These are phyloP conservation scores for Amazona guildingii DNA, from an alignment of 2,113 vertebrate species.

Conservation along the genomic window DNA sequence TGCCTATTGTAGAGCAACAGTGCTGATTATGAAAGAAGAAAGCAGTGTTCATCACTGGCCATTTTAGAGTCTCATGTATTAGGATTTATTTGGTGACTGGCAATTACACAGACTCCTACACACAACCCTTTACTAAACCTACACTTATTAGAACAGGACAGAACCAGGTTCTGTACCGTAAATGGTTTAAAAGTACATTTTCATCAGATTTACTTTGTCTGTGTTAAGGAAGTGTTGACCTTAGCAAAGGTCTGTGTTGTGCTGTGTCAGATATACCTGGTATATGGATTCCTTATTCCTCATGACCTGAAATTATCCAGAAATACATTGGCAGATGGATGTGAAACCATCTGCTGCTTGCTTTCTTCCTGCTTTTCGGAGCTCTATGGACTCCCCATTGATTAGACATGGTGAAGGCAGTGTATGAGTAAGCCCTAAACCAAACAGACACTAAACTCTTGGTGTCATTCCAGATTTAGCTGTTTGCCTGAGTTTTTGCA, in stretches of 20 bases:
- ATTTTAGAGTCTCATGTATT: neutral
- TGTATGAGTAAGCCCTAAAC: neutral
- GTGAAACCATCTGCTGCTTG: neutral
- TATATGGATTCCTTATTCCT: neutral
- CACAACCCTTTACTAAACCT: neutral
- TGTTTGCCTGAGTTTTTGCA: neutral
- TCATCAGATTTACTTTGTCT: neutral
- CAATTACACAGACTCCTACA: neutral
- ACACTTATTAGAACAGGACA: neutral
- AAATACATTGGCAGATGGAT: neutral
- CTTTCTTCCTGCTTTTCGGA: neutral
- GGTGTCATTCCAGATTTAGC: neutral
- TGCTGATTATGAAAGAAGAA: neutral
- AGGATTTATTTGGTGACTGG: neutral
- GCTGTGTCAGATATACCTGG: neutral
- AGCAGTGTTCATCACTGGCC: fast-evolving
- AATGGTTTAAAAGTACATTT: neutral
- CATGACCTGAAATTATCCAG: neutral
- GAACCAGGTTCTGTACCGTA: neutral
- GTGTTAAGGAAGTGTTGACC: neutral
- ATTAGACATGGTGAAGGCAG: neutral
- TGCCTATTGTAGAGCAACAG: fast-evolving
- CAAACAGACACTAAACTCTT: neutral
- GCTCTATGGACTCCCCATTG: neutral
- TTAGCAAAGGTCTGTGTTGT: neutral